A percentile compares a stretch with the other conserved stretches of the same genome.
These are phyloP conservation scores for Atethmia centrago DNA, from an alignment of 2,888 invertebrate genomes.

Conservation along the genomic window DNA sequence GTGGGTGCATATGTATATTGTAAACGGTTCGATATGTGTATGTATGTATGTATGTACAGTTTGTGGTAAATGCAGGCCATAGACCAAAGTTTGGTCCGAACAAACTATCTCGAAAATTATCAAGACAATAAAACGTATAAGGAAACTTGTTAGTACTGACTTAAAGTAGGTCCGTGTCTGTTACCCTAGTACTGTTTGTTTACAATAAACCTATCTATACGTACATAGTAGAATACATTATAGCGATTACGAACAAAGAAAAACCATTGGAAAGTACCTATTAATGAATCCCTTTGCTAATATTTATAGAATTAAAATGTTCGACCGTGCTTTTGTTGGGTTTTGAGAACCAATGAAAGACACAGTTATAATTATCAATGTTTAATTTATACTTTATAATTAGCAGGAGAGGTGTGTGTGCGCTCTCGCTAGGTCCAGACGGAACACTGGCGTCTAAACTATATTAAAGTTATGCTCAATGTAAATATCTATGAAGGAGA, in stretches of 20 bases:
- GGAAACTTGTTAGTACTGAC: constrained; percentile 60
- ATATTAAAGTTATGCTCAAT: too few relatives aligned
- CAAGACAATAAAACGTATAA: constrained; percentile 59
- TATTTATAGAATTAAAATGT: not conserved
- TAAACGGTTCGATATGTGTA: constrained; percentile 5
- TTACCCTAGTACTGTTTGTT: constrained; percentile 22
- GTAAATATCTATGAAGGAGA: too few relatives aligned
- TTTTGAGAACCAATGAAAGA: too few relatives aligned
- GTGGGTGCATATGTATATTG: constrained; percentile 15
- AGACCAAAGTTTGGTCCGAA: constrained; percentile 42
- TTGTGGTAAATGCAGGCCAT: constrained; percentile 37
- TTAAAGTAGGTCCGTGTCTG: constrained; percentile 20
- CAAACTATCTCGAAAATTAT: constrained; percentile 54
- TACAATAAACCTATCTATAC: constrained; percentile 7
- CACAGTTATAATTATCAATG: too few relatives aligned
- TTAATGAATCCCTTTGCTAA: not conserved
- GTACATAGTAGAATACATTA: not conserved
- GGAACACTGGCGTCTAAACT: too few relatives aligned
- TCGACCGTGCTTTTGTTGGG: not conserved
- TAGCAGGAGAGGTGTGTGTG: too few relatives aligned
- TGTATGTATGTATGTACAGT: constrained; percentile 1
- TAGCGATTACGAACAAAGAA: not conserved
- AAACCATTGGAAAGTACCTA: not conserved
- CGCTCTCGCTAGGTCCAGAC: too few relatives aligned
- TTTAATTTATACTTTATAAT: too few relatives aligned